These are phyloP conservation scores for Conus ventricosus DNA, from an alignment of 1,140 invertebrate species.

Conservation along the genomic window DNA sequence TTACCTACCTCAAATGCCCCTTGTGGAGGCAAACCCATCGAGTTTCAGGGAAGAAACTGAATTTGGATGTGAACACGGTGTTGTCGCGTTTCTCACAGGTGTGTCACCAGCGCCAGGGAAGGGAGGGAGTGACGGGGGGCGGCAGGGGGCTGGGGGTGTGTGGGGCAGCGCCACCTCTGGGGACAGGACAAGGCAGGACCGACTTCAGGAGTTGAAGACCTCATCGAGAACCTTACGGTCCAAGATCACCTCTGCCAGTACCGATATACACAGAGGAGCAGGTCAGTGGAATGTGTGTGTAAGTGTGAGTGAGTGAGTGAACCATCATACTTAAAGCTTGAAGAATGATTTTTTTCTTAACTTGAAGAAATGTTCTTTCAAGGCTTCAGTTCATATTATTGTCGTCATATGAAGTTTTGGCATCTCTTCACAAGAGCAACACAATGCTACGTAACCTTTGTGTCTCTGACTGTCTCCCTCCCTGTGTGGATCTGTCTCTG, in stretches of 20 bases:
- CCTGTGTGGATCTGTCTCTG: too few species aligned
- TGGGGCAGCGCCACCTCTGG: conserved; percentile 11
- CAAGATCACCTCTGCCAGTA: conserved; percentile 48
- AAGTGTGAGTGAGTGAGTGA: background rate
- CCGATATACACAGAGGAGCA: conserved; percentile 41
- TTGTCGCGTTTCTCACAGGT: conserved; percentile 63
- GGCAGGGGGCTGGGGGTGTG: conserved; percentile 9
- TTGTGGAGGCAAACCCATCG: background rate
- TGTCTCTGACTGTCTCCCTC: too few species aligned
- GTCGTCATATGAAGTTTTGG: too few species aligned
- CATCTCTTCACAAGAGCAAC: too few species aligned
- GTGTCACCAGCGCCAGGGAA: conserved; percentile 29
- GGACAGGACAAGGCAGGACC: conserved; percentile 53
- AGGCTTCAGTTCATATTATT: too few species aligned
- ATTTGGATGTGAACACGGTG: conserved; percentile 59
- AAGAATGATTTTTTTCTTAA: too few species aligned
- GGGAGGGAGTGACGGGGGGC: conserved; percentile 30
- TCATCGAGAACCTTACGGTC: conserved; percentile 63
- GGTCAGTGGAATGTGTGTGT: conserved; percentile 32
- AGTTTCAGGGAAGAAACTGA: conserved; percentile 39
- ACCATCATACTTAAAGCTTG: too few species aligned
- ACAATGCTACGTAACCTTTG: too few species aligned
- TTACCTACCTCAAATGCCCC: background rate
- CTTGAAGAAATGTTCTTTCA: too few species aligned
- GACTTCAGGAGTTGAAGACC: conserved; percentile 65